phyloP scores from a whole-genome alignment of 1,140 invertebrate species.

The Colletes latitarsis region DNA sequence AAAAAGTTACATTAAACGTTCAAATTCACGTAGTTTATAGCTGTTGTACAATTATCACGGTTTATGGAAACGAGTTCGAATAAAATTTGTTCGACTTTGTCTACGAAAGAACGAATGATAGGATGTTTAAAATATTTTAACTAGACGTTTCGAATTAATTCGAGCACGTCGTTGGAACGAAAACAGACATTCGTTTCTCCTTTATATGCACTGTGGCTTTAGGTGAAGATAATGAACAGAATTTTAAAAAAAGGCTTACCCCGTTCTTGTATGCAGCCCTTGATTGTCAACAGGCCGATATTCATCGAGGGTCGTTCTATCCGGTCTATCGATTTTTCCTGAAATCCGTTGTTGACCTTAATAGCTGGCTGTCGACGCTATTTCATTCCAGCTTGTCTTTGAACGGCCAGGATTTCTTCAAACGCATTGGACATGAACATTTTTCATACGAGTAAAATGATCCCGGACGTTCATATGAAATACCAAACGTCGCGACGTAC shows the following conservation, averaged over 20 bases:
- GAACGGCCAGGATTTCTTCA: conserved; percentile 22
- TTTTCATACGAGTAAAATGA: not conserved
- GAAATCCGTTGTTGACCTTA: conserved; percentile 59
- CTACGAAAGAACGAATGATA: not conserved
- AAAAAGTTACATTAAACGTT: too few species aligned
- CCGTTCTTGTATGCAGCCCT: conserved; percentile 25
- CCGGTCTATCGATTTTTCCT: conserved; percentile 55
- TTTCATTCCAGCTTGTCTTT: conserved; percentile 10
- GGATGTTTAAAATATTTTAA: not conserved
- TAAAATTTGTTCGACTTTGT: too few species aligned
- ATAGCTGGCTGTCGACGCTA: conserved; percentile 43
- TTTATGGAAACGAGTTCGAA: too few species aligned
- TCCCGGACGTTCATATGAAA: not conserved
- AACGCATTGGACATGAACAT: conserved; percentile 20
- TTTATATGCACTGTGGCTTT: not conserved
- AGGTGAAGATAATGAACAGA: conserved; percentile 3
- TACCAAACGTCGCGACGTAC: not conserved
- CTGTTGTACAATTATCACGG: too few species aligned
- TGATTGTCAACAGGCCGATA: conserved; percentile 48
- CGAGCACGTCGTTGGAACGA: not conserved
- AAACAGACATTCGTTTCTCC: not conserved
- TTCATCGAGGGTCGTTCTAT: conserved; percentile 42
- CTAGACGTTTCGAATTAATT: not conserved
- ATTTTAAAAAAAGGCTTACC: conserved; percentile 35
- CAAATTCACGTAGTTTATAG: too few species aligned